A percentile compares a stretch with the other conserved stretches of the same genome.
These are phyloP conservation scores for Phthorimaea operculella DNA, from an alignment of 1,140 invertebrate species.

Conservation along the genomic window DNA sequence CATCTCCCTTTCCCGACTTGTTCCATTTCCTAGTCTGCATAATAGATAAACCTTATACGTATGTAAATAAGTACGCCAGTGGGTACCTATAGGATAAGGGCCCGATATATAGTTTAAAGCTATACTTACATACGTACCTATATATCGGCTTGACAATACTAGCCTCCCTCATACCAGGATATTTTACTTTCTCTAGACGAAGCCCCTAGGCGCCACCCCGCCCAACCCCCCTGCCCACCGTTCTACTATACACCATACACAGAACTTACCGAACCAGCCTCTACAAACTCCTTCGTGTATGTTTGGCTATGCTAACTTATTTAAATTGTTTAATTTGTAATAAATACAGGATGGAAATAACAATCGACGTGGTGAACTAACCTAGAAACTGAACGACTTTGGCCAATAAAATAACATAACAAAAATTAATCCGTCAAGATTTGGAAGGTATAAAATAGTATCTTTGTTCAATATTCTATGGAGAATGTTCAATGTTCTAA, in stretches of 20 bases:
- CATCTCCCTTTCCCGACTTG: slow-evolving; percentile 40
- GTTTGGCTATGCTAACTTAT: slow-evolving; percentile 53
- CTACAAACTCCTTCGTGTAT: slow-evolving; percentile 56
- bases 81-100: slow-evolving; percentile 40
- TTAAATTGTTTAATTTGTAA: slow-evolving; percentile 59
- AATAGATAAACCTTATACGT: slow-evolving; percentile 61
- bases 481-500: no score
- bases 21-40: slow-evolving; percentile 58
- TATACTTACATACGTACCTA: slow-evolving; percentile 61
- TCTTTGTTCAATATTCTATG: no score
- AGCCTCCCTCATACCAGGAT: slow-evolving; percentile 61
- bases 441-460: no score
- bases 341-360: no score
- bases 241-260: slow-evolving; percentile 57
- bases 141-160: slow-evolving; percentile 64
- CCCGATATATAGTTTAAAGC: slow-evolving; percentile 63
- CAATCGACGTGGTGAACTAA: no score
- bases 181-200: slow-evolving; percentile 66
- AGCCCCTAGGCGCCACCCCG: slow-evolving; percentile 38
- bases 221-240: slow-evolving; percentile 19
- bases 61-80: slow-evolving; percentile 62
- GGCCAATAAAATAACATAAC: no score
- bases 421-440: no score
- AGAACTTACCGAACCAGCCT: slow-evolving; percentile 59
- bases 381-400: no score